Conservation (phyloP, 2,888 invertebrate species). For the Strigamia transsilvanica region DNA sequence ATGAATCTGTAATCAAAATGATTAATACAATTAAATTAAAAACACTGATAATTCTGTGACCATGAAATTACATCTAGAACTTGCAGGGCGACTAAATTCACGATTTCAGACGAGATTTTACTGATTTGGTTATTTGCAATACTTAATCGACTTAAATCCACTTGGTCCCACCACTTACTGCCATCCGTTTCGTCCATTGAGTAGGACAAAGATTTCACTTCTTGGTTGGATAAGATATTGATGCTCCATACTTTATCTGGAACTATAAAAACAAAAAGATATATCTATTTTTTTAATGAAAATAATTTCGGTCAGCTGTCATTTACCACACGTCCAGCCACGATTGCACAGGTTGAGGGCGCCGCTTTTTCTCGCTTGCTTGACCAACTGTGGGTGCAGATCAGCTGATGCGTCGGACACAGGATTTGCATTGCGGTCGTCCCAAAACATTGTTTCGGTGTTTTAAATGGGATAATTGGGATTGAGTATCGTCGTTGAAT, state of each 20-base stretch:
- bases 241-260: constrained; percentile 65
- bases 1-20: constrained; percentile 50
- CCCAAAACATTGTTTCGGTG: too few relatives aligned
- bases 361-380: constrained; percentile 63
- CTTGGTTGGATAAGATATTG: constrained; percentile 65
- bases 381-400: constrained; percentile 60
- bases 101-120: constrained; percentile 58
- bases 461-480: too few relatives aligned
- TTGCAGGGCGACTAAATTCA: constrained; percentile 63
- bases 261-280: constrained; percentile 59
- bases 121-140: constrained; percentile 64
- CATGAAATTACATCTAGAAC: constrained; percentile 64
- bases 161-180: constrained; percentile 82
- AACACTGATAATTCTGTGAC: too few relatives aligned
- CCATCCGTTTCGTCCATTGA: constrained; percentile 62
- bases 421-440: too few relatives aligned
- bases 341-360: constrained; percentile 63
- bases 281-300: not conserved
- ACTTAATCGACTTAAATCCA: constrained; percentile 79
- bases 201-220: constrained; percentile 62
- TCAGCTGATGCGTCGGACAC: not conserved
- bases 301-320: not conserved
- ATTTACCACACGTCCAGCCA: constrained; percentile 58
- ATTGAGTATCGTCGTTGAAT: too few relatives aligned
- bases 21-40: constrained; percentile 48